phyloP scores from a whole-genome alignment of 2,797 vertebrate genomes.

The Dromococcyx pavoninus region DNA sequence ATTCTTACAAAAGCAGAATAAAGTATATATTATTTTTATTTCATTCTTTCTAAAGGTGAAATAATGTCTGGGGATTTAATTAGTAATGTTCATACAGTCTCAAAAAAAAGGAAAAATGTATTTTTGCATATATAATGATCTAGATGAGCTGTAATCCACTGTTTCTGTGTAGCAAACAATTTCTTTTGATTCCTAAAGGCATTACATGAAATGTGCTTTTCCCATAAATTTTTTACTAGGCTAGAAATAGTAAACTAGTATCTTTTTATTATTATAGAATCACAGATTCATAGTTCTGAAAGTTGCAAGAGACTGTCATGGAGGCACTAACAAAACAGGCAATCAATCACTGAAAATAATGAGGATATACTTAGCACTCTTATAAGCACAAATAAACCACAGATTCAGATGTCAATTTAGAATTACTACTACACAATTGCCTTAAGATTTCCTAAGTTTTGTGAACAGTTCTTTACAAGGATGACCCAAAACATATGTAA shows the following conservation, averaged over 20 bases:
- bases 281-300: not conserved
- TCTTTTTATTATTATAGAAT: not conserved
- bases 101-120: fast-evolving
- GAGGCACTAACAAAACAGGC: no score
- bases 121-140: not conserved
- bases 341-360: no score
- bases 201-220: not conserved
- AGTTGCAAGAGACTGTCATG: not conserved
- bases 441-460: no score
- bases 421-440: no score
- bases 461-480: no score
- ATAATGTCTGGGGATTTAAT: not conserved
- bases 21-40: not conserved
- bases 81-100: not conserved
- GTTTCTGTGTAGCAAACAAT: not conserved
- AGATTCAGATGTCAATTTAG: no score
- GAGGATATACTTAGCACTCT: no score
- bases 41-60: not conserved
- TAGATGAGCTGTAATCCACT: not conserved
- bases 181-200: not conserved
- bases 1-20: not conserved
- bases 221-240: not conserved
- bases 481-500: no score
- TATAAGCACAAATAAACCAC: no score
- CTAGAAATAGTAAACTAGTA: not conserved